Base-by-base conservation (phyloP, 2,888 invertebrate genomes). In the Unio pictorum region DNA sequence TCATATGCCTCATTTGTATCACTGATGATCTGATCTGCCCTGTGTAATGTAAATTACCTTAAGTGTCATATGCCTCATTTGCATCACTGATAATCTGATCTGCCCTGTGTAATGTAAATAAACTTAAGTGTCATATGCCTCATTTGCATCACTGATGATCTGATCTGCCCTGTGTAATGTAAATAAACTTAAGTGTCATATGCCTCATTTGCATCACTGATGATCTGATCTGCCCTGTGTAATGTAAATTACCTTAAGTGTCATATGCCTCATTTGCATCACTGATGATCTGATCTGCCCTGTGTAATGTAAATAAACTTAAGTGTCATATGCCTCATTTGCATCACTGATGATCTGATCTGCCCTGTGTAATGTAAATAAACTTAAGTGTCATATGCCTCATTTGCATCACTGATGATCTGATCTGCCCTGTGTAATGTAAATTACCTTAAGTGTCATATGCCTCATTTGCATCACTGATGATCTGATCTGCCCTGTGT, bases 61-160 rank as follows among this genome's bases (percentile, higher is more conserved):
- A 96, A 96, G 23, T 0, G 98, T 98, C 99, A 99, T 99, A 89
- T 99, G 94, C 6, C 28, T 28, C 4, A 4, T 3, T 34, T 4
- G 5, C 34, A 34, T 4, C 34, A 34, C 34, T 34, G 34, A 34
- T 34, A 5, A 34, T 34, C 34, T 34, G 34, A 34, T 34, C 6
- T 34, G 34, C 34, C 7, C 34, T 34, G 34, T 34, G 6, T 58
- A 8, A 23, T 23, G n/a, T 26, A 56, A 66, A 75, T 66, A 73
- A 90, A 90, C 90, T 89, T 90, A 96, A 96, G 23, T 0, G 98
- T 98, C 99, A 99, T 99, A 89, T 99, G 94, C 6, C 28, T 28
- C 4, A 4, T 3, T 34, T 4, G 5, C 34, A 34, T 4, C 34
- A 34, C 34, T 34, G 34, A 34, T 34, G 34, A 34, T 6, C 34